Evolutionary conservation across 2,888 invertebrate species (phyloP), one percentile per base, ranked within the genome.

Genomic region (Cephus nigrinus): DNA sequence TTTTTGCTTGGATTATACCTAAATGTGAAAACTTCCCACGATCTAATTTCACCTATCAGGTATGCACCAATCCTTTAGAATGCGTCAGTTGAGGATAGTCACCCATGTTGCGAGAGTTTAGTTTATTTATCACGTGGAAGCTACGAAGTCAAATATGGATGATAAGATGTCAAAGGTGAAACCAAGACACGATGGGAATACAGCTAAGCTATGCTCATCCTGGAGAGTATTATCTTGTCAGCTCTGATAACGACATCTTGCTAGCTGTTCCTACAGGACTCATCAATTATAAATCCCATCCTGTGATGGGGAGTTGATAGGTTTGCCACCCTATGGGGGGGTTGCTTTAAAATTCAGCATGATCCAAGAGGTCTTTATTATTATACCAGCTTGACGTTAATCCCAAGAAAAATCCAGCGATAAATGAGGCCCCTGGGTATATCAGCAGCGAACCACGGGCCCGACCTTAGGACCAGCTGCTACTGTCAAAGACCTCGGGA

Each of bases 181-280:
- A 23, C 23, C 55, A 55, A 55, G 55, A 55, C 23, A 55, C 23
- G 55, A 55, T 55, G 55, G 2, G 15, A 55, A 23, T 55, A 55
- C 9, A 55, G 55, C 83, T 85, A 85, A 81, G 81, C 74, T 79
- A 78, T 80, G 82, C 85, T 85, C 82, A 81, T 86, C 86, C 86
- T 88, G 86, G 89, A 85, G 85, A 89, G 88, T 88, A 89, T 88
- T 88, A 89, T 89, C 88, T 88, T 89, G 88, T 88, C 88, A 89
- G 86, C 84, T 82, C 73, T 88, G 88, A 89, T 89, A 89, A 89
- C 88, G 89, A 89, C 89, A 89, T 88, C 89, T 88, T 83, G 86
- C 85, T 85, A 88, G 86, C 88, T 87, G 85, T 55, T 23, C 85
- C 86, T 85, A 86, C 86, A 86, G 84, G 88, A 87, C 89, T 88